phyloP scores from a whole-genome alignment of 2,797 vertebrate species.

The Coregonus ussuriensis region DNA sequence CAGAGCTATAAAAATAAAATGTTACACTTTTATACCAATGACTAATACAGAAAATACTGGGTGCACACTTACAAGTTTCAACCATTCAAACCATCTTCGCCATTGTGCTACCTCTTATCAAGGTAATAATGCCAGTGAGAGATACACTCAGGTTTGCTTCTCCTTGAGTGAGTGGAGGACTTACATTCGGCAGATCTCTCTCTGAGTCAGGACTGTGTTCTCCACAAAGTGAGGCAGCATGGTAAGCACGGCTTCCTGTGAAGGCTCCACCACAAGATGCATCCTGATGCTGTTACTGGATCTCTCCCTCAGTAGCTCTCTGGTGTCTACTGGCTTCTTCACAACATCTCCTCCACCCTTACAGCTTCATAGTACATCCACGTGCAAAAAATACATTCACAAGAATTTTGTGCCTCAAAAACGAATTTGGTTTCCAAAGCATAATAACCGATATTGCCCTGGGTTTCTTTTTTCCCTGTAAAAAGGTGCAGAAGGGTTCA shows the following conservation, averaged over 20 bases:
- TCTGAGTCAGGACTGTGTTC: slow-evolving; percentile 67
- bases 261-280: slow-evolving; percentile 69
- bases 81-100: neutral
- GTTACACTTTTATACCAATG: neutral
- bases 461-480: neutral
- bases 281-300: slow-evolving; percentile 40
- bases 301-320: neutral
- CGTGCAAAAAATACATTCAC: neutral
- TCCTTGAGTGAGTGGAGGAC: slow-evolving; percentile 32
- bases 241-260: slow-evolving; percentile 60
- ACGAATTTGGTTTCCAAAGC: neutral
- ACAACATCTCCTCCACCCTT: slow-evolving; percentile 12
- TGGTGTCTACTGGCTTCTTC: neutral
- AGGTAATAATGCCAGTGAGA: neutral
- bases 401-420: neutral
- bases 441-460: neutral
- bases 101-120: neutral
- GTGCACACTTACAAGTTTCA: neutral
- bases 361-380: neutral
- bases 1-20: neutral
- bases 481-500: neutral
- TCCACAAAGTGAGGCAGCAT: slow-evolving; percentile 75
- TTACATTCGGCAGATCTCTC: slow-evolving; percentile 78
- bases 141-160: neutral
- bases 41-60: neutral